A percentile compares a stretch with the other conserved stretches of the same genome.
These are phyloP conservation scores for Tetragonula clypearis DNA, from an alignment of 1,140 invertebrate species.

Conservation along the genomic window DNA sequence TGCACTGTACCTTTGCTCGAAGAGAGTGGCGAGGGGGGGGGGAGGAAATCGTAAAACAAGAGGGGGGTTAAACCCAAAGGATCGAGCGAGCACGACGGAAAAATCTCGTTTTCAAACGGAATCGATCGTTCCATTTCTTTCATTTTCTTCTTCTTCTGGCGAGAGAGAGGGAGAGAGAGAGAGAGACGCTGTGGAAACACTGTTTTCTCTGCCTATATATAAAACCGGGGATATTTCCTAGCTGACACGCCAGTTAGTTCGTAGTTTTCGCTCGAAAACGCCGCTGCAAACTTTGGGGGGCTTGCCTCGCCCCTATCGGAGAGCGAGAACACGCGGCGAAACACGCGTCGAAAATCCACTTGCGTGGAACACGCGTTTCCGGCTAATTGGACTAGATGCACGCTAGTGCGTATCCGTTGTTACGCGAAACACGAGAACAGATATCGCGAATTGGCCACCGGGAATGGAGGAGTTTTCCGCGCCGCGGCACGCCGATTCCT, in stretches of 20 bases:
- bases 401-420: not conserved
- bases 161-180: no score
- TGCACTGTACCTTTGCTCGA: no score
- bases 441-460: not conserved
- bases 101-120: not conserved
- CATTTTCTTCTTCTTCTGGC: not conserved
- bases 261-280: slow-evolving; percentile 7
- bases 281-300: slow-evolving; percentile 4
- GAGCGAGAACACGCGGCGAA: not conserved
- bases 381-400: slow-evolving; percentile 19
- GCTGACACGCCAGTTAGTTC: slow-evolving; percentile 41
- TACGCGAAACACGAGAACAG: not conserved
- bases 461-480: not conserved
- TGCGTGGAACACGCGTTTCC: slow-evolving; percentile 25
- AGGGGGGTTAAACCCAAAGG: not conserved
- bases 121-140: not conserved
- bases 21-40: no score
- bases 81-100: not conserved
- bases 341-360: slow-evolving; percentile 25
- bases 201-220: slow-evolving; percentile 11
- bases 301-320: not conserved
- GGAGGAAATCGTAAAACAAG: not conserved
- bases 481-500: not conserved
- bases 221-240: slow-evolving; percentile 45
- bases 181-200: not conserved